Evolutionary conservation across 2,113 vertebrate species (phyloP), one percentile per base, ranked within the genome.

Genomic region (Crotophaga sulcirostris): DNA sequence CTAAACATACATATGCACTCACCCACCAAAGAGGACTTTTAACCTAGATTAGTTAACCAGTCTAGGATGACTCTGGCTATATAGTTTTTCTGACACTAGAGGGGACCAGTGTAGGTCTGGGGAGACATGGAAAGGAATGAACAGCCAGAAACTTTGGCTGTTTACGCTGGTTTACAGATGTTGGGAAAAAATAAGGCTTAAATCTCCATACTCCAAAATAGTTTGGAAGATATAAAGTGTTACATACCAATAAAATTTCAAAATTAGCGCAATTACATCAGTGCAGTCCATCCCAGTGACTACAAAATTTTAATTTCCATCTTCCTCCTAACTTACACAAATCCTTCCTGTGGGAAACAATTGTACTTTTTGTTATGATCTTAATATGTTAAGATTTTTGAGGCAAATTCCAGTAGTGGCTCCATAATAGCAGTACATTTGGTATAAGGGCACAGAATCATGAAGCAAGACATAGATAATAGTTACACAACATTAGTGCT

Each of bases 401-500:
- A 84, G 51, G 31, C 14, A 93, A 86, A 92, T 90, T 80, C 45
- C 89, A 74, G 51, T 21, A 86, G 16, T 56, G n/a, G 44, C 19
- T 83, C 40, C 34, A 10, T 51, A 70, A 42, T 0, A 92, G 13
- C 17, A 79, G 7, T 38, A 33, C 29, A 72, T 40, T 73, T 86
- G 58, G 24, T 85, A 31, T 44, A 51, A 90, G 72, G 28, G 38
- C 40, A 66, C 7, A 83, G 76, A 92, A 85, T 88, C 45, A 44
- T 16, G 31, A 88, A 80, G 83, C 63, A 83, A 94, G 75, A 68
- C 34, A 26, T 14, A 63, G 62, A 29, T 75, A 90, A 79, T 62
- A 83, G 67, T 69, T 90, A 66, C 28, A 73, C 47, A 95, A 87
- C 66, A 62, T 60, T 84, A 86, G 79, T 54, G 72, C 72, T 62